phyloP scores from a whole-genome alignment of 2,113 vertebrate species.

The Melanerpes aurifrons region DNA sequence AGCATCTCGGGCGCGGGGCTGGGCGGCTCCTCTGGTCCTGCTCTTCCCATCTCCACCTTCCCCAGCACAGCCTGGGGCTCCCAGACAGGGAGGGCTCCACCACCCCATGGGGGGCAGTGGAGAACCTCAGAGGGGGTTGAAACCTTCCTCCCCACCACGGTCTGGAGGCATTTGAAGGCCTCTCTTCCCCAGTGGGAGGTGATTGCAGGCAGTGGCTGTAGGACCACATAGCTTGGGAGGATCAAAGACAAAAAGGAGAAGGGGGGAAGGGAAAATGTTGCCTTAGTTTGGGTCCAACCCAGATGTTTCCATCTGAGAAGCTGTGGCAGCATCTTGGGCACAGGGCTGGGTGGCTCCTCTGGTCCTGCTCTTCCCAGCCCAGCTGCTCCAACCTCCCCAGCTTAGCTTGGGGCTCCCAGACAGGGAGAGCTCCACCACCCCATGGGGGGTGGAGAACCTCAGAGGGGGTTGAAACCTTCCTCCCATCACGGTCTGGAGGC shows the following conservation, averaged over 20 bases:
- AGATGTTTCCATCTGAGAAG: neutral
- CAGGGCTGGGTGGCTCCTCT: neutral
- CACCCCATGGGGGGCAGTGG: neutral
- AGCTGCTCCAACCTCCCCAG: rapidly evolving
- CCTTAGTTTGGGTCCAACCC: neutral
- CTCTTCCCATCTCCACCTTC: rapidly evolving
- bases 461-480: neutral
- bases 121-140: rapidly evolving
- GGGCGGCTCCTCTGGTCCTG: rapidly evolving
- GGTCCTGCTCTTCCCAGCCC: rapidly evolving
- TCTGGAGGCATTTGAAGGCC: neutral
- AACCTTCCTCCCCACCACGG: rapidly evolving
- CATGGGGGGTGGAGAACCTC: neutral
- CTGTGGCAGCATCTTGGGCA: neutral
- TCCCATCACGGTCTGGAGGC: rapidly evolving
- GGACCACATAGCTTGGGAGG: too few species aligned
- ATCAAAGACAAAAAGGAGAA: too few species aligned
- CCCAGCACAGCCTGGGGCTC: neutral
- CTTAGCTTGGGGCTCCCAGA: neutral
- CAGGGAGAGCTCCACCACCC: rapidly evolving
- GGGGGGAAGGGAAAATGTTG: too few species aligned
- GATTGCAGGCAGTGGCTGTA: too few species aligned
- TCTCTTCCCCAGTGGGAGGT: neutral
- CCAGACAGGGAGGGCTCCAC: neutral
- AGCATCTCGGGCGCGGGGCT: neutral